A percentile compares a stretch with the other conserved stretches of the same genome.
These are phyloP conservation scores for Adela reaumurella DNA, from an alignment of 2,888 invertebrate species.

Conservation along the genomic window DNA sequence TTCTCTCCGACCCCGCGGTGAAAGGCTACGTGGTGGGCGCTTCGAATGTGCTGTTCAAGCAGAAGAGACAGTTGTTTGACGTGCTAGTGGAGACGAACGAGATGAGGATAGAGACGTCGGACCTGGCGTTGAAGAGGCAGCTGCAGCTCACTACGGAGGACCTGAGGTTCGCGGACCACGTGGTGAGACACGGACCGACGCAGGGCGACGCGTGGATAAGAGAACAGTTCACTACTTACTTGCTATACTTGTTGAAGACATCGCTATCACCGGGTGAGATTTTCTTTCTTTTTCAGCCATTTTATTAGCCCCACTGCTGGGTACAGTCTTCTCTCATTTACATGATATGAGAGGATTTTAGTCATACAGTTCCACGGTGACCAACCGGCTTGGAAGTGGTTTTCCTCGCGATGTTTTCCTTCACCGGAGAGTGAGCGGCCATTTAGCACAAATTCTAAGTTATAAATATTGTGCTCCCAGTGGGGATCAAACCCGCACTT, in stretches of 20 bases:
- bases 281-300: not conserved
- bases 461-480: too few species aligned
- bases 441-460: too few species aligned
- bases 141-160: conserved; percentile 93
- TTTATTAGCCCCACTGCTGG: too few species aligned
- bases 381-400: too few species aligned
- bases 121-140: conserved; percentile 75
- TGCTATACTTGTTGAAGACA: conserved; percentile 77
- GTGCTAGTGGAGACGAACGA: conserved; percentile 87
- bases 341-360: too few species aligned
- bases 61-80: conserved; percentile 89
- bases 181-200: conserved; percentile 67
- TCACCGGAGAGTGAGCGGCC: too few species aligned
- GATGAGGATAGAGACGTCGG: conserved; percentile 78
- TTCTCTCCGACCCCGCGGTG: conserved; percentile 83
- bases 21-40: conserved; percentile 89
- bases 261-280: conserved; percentile 65
- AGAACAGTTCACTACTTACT: conserved; percentile 86
- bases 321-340: too few species aligned
- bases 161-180: conserved; percentile 89
- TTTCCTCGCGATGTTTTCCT: too few species aligned
- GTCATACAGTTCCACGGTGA: too few species aligned
- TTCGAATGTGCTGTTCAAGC: conserved; percentile 97
- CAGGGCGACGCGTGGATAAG: conserved; percentile 97
- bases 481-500: too few species aligned